Percentiles rank a stretch among this genome's conserved stretches.
Conservation (phyloP, 2,888 invertebrate species). For the Plusia festucae region DNA sequence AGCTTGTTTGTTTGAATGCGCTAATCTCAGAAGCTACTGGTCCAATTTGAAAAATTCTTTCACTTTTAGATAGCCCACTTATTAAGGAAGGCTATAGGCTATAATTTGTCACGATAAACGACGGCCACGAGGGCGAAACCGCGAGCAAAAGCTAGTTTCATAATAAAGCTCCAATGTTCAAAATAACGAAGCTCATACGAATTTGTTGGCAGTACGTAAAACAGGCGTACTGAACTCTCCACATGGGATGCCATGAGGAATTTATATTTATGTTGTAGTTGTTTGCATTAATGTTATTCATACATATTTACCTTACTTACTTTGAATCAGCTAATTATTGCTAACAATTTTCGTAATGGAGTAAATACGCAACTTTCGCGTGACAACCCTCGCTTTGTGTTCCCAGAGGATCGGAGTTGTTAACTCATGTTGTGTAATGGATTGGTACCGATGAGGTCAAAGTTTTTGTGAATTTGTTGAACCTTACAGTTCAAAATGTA, state of each 20-base stretch:
- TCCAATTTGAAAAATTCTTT: too few relatives aligned
- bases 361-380: constrained; percentile 44
- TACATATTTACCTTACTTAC: not conserved
- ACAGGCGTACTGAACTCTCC: not conserved
- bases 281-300: constrained; percentile 1
- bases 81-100: too few relatives aligned
- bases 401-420: constrained; percentile 51
- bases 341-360: constrained; percentile 57
- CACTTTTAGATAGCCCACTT: too few relatives aligned
- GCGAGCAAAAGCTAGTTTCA: too few relatives aligned
- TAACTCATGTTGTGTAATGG: constrained; percentile 53
- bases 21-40: too few relatives aligned
- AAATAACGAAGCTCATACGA: not conserved
- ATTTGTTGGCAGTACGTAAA: not conserved
- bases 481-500: not conserved
- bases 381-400: constrained; percentile 42
- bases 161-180: too few relatives aligned
- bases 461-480: constrained; percentile 30
- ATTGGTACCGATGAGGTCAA: constrained; percentile 46
- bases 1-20: too few relatives aligned
- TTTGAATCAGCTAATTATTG: constrained; percentile 43
- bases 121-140: too few relatives aligned
- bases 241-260: not conserved
- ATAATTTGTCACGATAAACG: too few relatives aligned
- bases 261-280: not conserved